Evolutionary conservation across 1,140 invertebrate genomes (phyloP).

Genomic region (Kradibia gibbosae): DNA sequence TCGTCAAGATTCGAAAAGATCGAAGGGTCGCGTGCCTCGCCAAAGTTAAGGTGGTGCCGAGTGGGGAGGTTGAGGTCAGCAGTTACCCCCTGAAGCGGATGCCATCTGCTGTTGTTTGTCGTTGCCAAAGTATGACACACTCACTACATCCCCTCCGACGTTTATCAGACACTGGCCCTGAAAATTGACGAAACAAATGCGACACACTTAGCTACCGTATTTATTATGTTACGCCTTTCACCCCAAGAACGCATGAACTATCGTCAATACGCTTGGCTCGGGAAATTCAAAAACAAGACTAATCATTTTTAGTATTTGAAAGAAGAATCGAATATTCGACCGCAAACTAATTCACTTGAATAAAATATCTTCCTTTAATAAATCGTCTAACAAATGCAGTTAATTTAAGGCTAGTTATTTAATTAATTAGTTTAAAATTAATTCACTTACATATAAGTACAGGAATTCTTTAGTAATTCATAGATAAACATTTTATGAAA

Average conservation of each 20-base stretch:
- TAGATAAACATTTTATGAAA: too few species aligned
- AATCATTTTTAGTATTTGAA: neutral
- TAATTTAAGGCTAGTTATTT: too few species aligned
- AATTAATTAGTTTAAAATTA: too few species aligned
- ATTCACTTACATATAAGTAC: too few species aligned
- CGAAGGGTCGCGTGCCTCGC: neutral
- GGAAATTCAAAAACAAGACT: neutral
- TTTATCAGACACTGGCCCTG: slow-evolving; percentile 95
- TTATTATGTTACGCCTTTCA: neutral
- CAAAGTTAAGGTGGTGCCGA: slow-evolving; percentile 66
- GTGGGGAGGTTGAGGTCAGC: slow-evolving; percentile 69
- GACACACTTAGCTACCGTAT: neutral
- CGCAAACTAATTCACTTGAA: too few species aligned
- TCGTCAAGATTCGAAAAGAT: neutral
- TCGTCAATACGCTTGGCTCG: neutral
- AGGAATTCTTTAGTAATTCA: too few species aligned
- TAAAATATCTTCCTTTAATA: too few species aligned
- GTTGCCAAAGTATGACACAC: slow-evolving; percentile 75
- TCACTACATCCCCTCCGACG: slow-evolving; percentile 94
- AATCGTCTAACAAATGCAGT: too few species aligned
- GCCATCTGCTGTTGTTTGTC: slow-evolving; percentile 60
- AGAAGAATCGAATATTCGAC: too few species aligned
- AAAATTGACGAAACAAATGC: slow-evolving; percentile 56
- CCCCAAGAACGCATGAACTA: neutral
- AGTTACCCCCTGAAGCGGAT: slow-evolving; percentile 53